Conservation (phyloP, 2,888 invertebrate genomes). For the Monopis laevigella region DNA sequence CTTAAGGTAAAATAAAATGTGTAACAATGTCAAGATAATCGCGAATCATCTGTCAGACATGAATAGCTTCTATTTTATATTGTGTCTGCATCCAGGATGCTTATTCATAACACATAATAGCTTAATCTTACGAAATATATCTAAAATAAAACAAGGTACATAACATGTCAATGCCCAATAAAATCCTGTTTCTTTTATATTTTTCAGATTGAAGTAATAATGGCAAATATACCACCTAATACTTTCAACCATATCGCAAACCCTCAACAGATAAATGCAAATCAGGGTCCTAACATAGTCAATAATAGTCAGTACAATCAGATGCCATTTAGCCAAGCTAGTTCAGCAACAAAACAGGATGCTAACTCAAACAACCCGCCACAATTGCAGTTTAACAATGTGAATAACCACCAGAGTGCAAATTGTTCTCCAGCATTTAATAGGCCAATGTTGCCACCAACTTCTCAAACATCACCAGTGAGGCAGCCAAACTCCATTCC, state of each 20-base stretch:
- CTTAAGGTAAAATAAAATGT: too few relatives aligned
- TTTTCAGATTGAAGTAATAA: conserved; percentile 56
- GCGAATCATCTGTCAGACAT: too few relatives aligned
- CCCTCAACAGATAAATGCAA: conserved; percentile 34
- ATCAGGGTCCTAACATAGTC: conserved; percentile 29
- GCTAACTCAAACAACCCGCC: conserved; percentile 46
- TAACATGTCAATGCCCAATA: conserved; percentile 17
- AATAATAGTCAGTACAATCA: conserved; percentile 35
- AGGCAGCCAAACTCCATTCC: conserved; percentile 23
- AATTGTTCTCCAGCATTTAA: conserved; percentile 56
- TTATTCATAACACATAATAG: too few relatives aligned
- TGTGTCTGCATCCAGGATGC: too few relatives aligned
- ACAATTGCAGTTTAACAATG: conserved; percentile 26
- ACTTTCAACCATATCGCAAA: conserved; percentile 42
- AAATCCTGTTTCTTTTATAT: too few relatives aligned
- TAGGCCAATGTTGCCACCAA: conserved; percentile 38
- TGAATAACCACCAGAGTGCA: conserved; percentile 44
- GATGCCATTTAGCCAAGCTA: conserved; percentile 40
- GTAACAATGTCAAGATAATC: too few relatives aligned
- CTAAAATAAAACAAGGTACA: background rate
- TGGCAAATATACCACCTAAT: conserved; percentile 57
- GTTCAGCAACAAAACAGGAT: conserved; percentile 41
- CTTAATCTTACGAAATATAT: too few relatives aligned
- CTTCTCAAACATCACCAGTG: conserved; percentile 38
- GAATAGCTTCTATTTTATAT: too few relatives aligned